phyloP scores from a whole-genome alignment of 2,113 vertebrate species.

The Oncorhynchus tshawytscha region DNA sequence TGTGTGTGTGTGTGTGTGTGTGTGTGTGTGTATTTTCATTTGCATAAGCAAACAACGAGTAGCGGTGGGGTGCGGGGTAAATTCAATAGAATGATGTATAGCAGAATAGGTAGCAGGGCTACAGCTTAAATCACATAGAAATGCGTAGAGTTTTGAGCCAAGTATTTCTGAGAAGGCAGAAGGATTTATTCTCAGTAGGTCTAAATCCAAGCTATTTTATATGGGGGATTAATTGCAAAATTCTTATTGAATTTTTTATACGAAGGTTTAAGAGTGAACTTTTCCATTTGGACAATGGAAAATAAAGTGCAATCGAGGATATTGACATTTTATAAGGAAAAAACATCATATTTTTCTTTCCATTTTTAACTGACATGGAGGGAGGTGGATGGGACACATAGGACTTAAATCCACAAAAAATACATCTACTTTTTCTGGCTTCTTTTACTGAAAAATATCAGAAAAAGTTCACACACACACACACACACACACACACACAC shows the following conservation, averaged over 20 bases:
- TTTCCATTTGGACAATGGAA: constrained; percentile 66
- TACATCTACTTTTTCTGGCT: not conserved
- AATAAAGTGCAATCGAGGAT: constrained; percentile 70
- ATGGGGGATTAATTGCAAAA: constrained; percentile 63
- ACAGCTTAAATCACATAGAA: not conserved
- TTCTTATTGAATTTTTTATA: constrained; percentile 69
- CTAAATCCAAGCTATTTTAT: constrained; percentile 48
- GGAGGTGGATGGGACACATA: not conserved
- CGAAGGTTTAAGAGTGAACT: constrained; percentile 60
- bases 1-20: not conserved
- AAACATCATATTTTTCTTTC: constrained; percentile 57
- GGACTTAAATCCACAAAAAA: not conserved
- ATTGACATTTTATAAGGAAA: constrained; percentile 60
- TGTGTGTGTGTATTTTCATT: not conserved
- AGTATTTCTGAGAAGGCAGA: not conserved
- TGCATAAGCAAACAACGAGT: constrained; percentile 1
- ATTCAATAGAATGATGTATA: constrained; percentile 3
- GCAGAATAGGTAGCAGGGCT: not conserved
- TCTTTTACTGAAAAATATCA: not conserved
- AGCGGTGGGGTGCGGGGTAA: not conserved
- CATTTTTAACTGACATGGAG: constrained; percentile 39
- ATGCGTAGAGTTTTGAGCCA: not conserved
- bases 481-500: not conserved
- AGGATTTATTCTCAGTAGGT: constrained; percentile 19
- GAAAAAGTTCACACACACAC: not conserved